Evolutionary conservation across 2,888 invertebrate genomes (phyloP).

Genomic region (Pseudolycoriella hygida): DNA sequence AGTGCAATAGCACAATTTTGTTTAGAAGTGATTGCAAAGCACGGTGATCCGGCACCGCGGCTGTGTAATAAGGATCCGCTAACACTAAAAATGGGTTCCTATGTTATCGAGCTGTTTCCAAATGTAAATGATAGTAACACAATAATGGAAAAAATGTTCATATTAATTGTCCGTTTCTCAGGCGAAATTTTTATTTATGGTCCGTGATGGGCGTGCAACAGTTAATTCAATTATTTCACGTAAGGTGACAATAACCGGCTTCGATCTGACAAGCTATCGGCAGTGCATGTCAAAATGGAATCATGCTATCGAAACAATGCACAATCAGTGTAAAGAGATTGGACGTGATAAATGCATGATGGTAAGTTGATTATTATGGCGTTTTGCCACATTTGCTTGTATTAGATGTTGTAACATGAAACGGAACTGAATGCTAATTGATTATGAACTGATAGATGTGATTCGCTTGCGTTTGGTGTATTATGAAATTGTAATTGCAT

Average conservation of each 20-base stretch:
- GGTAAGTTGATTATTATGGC: slow-evolving; percentile 22
- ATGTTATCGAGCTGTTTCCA: slow-evolving; percentile 88
- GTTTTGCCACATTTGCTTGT: too few relatives aligned
- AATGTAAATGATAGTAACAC: slow-evolving; percentile 36
- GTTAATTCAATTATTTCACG: slow-evolving; percentile 96
- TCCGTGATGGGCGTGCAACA: slow-evolving; percentile 94
- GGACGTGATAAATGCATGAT: slow-evolving; percentile 62
- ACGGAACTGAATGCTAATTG: too few relatives aligned
- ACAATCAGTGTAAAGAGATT: slow-evolving; percentile 75
- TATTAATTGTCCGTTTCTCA: slow-evolving; percentile 11
- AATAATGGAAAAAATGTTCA: background rate
- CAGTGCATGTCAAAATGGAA: slow-evolving; percentile 97
- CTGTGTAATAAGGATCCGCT: slow-evolving; percentile 99
- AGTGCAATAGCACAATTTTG: slow-evolving; percentile 94
- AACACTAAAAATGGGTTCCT: slow-evolving; percentile 90
- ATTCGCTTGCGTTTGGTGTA: too few relatives aligned
- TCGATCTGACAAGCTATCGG: slow-evolving; percentile 83
- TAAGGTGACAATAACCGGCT: slow-evolving; percentile 64
- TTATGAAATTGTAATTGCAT: too few relatives aligned
- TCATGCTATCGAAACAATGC: slow-evolving; percentile 85
- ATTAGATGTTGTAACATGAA: too few relatives aligned
- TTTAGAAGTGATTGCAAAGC: slow-evolving; percentile 86
- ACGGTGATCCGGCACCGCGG: slow-evolving; percentile 86
- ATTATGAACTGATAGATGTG: too few relatives aligned
- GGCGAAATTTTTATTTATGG: slow-evolving; percentile 95